A percentile compares a stretch with the other conserved stretches of the same genome.
phyloP scores from a whole-genome alignment of 2,888 invertebrate genomes.

The Cephus pulcher region DNA sequence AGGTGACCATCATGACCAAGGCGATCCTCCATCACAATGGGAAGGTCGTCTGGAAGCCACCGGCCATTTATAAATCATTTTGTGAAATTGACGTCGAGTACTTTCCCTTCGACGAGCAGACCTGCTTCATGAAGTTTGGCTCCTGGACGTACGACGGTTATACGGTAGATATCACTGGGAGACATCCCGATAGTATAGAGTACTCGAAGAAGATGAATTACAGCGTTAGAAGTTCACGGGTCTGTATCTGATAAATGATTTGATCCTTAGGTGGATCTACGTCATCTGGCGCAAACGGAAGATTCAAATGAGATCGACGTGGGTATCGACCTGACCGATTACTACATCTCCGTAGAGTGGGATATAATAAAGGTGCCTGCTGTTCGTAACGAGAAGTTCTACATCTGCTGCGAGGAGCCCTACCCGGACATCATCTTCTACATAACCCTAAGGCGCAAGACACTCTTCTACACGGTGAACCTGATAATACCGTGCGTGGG shows the following conservation, averaged over 20 bases:
- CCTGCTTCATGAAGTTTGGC: slow-evolving; percentile 95
- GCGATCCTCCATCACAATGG: slow-evolving; percentile 94
- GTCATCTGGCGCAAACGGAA: slow-evolving; percentile 87
- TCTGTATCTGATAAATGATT: not conserved
- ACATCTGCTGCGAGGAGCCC: slow-evolving; percentile 97
- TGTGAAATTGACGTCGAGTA: slow-evolving; percentile 96
- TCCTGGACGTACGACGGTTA: slow-evolving; percentile 97
- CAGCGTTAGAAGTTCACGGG: not conserved
- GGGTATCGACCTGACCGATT: slow-evolving; percentile 93
- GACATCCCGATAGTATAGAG: not conserved
- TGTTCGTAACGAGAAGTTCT: slow-evolving; percentile 89
- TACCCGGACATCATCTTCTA: slow-evolving; percentile 98
- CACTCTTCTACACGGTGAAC: slow-evolving; percentile 97
- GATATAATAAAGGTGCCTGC: slow-evolving; percentile 95
- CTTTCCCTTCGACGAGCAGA: slow-evolving; percentile 95
- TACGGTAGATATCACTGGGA: slow-evolving; percentile 73
- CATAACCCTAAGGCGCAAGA: slow-evolving; percentile 92
- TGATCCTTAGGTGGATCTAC: slow-evolving; percentile 81
- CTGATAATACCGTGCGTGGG: slow-evolving; percentile 97
- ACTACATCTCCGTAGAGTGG: slow-evolving; percentile 98
- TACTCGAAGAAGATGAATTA: slow-evolving; percentile 5
- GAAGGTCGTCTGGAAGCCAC: slow-evolving; percentile 96
- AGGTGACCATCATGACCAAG: slow-evolving; percentile 98
- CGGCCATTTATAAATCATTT: slow-evolving; percentile 98
- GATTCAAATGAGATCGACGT: slow-evolving; percentile 90